Percentiles rank a stretch among this genome's conserved stretches.
Evolutionary conservation across 1,140 invertebrate species (phyloP).

Genomic region (Bombus affinis): DNA sequence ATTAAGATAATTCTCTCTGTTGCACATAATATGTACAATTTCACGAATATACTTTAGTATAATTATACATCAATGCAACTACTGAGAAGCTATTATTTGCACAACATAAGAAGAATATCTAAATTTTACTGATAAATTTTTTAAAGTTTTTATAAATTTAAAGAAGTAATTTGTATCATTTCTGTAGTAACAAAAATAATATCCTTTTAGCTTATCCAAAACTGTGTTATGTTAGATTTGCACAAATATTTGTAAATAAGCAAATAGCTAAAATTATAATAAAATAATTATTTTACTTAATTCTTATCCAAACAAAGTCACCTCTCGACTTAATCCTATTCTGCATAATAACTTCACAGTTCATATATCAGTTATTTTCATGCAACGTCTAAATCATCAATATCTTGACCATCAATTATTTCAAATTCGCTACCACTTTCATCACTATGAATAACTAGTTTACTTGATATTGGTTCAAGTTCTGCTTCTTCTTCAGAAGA

Average conservation of each 20-base stretch:
- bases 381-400: constrained; percentile 69
- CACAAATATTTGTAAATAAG: constrained; percentile 22
- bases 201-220: background rate
- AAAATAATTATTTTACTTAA: constrained; percentile 25
- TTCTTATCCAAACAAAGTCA: constrained; percentile 23
- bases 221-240: background rate
- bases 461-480: constrained; percentile 64
- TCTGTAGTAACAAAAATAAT: background rate
- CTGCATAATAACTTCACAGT: constrained; percentile 48
- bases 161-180: background rate
- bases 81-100: constrained; percentile 46
- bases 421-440: constrained; percentile 80
- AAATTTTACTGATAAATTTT: background rate
- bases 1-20: constrained; percentile 9
- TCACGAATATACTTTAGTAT: constrained; percentile 9
- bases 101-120: constrained; percentile 4
- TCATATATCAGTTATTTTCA: constrained; percentile 55
- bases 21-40: constrained; percentile 41
- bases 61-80: constrained; percentile 19
- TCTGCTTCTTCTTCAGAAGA: constrained; percentile 78
- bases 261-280: constrained; percentile 15
- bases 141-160: background rate
- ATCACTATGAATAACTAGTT: constrained; percentile 66
- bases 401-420: constrained; percentile 78
- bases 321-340: constrained; percentile 26